Percentiles rank a stretch among this genome's conserved stretches.
phyloP scores from a whole-genome alignment of 2,797 vertebrate genomes.

The Hyperoplus lanceolatus region DNA sequence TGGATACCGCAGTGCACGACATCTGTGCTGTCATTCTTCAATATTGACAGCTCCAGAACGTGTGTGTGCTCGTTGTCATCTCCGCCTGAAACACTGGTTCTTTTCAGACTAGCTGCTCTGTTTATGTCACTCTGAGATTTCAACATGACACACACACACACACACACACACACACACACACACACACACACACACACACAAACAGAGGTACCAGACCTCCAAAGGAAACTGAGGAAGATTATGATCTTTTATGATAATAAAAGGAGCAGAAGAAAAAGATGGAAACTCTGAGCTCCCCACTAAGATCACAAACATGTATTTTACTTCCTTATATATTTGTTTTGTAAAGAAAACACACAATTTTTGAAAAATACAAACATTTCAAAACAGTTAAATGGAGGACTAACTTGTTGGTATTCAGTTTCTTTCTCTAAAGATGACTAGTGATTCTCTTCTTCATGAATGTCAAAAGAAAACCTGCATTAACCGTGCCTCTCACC shows the following conservation, averaged over 20 bases:
- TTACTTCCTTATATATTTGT: too few relatives aligned
- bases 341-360: too few relatives aligned
- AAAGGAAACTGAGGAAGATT: slow-evolving; percentile 20
- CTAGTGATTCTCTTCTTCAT: not conserved
- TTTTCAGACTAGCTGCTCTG: slow-evolving; percentile 42
- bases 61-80: slow-evolving; percentile 55
- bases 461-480: not conserved
- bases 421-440: too few relatives aligned
- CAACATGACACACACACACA: slow-evolving; percentile 26
- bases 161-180: not conserved
- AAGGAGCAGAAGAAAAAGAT: not conserved
- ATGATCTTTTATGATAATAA: not conserved
- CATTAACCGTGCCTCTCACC: not conserved
- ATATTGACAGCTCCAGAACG: slow-evolving; percentile 63
- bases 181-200: not conserved
- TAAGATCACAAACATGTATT: too few relatives aligned
- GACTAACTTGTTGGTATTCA: too few relatives aligned
- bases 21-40: slow-evolving; percentile 50
- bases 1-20: slow-evolving; percentile 54
- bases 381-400: too few relatives aligned
- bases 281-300: too few relatives aligned
- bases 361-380: too few relatives aligned
- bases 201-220: slow-evolving; percentile 7
- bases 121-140: slow-evolving; percentile 55
- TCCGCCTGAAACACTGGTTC: slow-evolving; percentile 55